These are phyloP conservation scores for Glossophaga mutica DNA, from an alignment of 2,797 vertebrate species.

Conservation along the genomic window DNA sequence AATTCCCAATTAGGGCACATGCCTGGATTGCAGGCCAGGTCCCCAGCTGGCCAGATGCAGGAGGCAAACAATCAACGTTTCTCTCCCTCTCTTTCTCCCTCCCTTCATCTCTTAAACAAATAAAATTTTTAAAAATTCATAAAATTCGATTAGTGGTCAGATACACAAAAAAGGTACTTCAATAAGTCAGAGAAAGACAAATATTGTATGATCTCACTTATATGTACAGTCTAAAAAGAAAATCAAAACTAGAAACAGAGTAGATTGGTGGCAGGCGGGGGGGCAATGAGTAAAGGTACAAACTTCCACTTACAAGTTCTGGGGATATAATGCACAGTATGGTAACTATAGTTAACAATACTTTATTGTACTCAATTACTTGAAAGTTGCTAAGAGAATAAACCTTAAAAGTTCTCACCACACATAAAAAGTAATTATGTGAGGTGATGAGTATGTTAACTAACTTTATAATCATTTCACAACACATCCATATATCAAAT, in stretches of 20 bases:
- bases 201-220: not conserved
- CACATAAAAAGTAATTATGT: not conserved
- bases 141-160: conserved; percentile 18
- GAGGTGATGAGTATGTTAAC: not conserved
- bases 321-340: not conserved
- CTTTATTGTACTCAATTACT: not conserved
- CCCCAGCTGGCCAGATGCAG: no score
- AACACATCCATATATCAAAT: not conserved
- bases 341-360: not conserved
- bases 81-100: no score
- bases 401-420: not conserved
- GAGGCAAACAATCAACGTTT: no score
- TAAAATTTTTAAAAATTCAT: conserved; percentile 2
- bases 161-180: conserved; percentile 82
- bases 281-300: not conserved
- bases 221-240: not conserved
- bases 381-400: not conserved
- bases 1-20: no score
- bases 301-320: not conserved
- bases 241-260: not conserved
- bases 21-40: no score
- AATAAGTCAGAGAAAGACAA: not conserved
- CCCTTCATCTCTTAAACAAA: not conserved
- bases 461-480: not conserved
- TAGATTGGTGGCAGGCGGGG: not conserved